Base-by-base conservation (phyloP, 2,113 vertebrate species). In the Hypocryptadius cinnamomeus region DNA sequence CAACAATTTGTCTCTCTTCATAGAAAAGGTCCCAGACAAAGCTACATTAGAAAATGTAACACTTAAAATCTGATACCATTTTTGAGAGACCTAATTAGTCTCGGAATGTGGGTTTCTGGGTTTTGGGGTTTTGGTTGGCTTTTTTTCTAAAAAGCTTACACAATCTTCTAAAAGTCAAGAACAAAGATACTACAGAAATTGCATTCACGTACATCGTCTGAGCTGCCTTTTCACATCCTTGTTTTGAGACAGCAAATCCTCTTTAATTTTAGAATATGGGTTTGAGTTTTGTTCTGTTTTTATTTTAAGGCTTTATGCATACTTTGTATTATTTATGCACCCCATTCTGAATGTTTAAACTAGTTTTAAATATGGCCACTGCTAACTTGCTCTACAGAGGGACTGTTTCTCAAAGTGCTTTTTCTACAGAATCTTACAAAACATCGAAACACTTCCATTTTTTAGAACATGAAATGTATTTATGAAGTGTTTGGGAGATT, bases 71-170 rank as follows among this genome's bases (percentile, higher is more conserved):
- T 57, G 83, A 92, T 73, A 76, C 20, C 44, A 11, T 81, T 87
- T 85, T 74, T 66, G 87, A 89, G 82, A 93, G 48, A 89, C 71
- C 44, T 45, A 28, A 73, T 88, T 61, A 84, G 74, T 85, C 94
- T 82, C 16, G 95, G 90, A 95, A 97, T 80, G 93, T 94, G 73
- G 61, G 37, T 68, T 93, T 71, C 48, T 60, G 73, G 30, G 35
- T 27, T 88, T 85, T 65, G 25, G 51, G 25, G 31, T 28, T 90
- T 85, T 66, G 24, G 53, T 45, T 39, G 13, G 31, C 8, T 83
- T 35, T 61, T 61, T 61, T 57, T 79, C 27, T 20, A 69, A 69
- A 88, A 91, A 82, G 20, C 21, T 40, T 70, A 87, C 18, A 70
- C 72, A 73, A 57, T 31, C 47, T 61, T 73, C 47, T 45, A 80